Conservation (phyloP, 2,113 vertebrate genomes). For the Perognathus longimembris region DNA sequence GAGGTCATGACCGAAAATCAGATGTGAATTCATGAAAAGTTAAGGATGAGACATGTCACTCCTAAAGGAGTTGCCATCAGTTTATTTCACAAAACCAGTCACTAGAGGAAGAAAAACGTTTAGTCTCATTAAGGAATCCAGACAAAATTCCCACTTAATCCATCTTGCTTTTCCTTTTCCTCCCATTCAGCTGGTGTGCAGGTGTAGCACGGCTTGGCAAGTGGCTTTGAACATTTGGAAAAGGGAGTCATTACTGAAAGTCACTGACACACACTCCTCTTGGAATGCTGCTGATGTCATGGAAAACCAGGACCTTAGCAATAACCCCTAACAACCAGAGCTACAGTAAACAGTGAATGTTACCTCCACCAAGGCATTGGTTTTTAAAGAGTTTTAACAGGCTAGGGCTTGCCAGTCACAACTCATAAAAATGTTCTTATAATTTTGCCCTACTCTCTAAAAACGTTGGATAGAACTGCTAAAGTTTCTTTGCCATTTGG, state of each 20-base stretch:
- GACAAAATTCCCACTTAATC: constrained; percentile 84
- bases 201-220: constrained; percentile 83
- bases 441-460: constrained; percentile 83
- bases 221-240: constrained; percentile 78
- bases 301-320: constrained; percentile 84
- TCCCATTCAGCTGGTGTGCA: constrained; percentile 85
- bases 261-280: constrained; percentile 80
- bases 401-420: constrained; percentile 83
- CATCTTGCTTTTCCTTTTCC: constrained; percentile 78
- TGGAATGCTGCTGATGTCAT: constrained; percentile 88
- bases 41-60: constrained; percentile 63
- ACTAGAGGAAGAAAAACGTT: constrained; percentile 71
- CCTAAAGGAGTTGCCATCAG: constrained; percentile 43
- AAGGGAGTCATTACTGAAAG: constrained; percentile 83
- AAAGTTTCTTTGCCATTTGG: constrained; percentile 73
- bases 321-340: constrained; percentile 87
- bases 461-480: constrained; percentile 79
- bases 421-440: constrained; percentile 84
- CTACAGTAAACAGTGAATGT: constrained; percentile 85
- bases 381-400: constrained; percentile 84
- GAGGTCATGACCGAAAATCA: constrained; percentile 42
- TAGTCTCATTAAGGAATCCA: constrained; percentile 79
- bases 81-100: constrained; percentile 67
- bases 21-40: constrained; percentile 57
- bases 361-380: constrained; percentile 81